Conservation (phyloP, 2,888 invertebrate species). For the Cataglyphis albicans region DNA sequence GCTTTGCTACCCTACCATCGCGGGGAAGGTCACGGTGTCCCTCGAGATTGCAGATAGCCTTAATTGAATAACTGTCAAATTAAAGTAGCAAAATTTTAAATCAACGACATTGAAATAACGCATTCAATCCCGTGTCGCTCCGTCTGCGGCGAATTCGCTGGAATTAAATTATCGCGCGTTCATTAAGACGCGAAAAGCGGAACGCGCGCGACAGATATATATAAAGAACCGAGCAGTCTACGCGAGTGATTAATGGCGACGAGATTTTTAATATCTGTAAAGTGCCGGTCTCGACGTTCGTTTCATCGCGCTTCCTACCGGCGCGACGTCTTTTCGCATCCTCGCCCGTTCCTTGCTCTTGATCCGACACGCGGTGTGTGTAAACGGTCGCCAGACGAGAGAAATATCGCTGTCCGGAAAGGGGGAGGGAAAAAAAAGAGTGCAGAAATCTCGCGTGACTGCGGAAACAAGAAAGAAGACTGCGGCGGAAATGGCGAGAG, state of each 20-base stretch:
- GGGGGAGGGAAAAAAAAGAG: slow-evolving; percentile 3
- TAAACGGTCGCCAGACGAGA: slow-evolving; percentile 59
- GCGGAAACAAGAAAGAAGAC: slow-evolving; percentile 28
- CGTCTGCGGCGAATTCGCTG: slow-evolving; percentile 51
- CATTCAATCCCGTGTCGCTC: slow-evolving; percentile 43
- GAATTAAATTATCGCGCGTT: slow-evolving; percentile 60
- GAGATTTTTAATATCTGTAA: slow-evolving; percentile 72
- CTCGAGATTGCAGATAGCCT: slow-evolving; percentile 62
- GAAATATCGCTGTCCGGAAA: slow-evolving; percentile 68
- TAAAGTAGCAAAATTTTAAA: slow-evolving; percentile 70
- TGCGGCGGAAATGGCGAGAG: slow-evolving; percentile 44
- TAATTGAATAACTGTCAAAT: slow-evolving; percentile 77
- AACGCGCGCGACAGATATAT: slow-evolving; percentile 34
- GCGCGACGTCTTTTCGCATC: slow-evolving; percentile 3
- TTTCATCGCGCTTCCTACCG: slow-evolving; percentile 46
- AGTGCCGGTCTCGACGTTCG: slow-evolving; percentile 58
- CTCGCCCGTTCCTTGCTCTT: slow-evolving; percentile 26
- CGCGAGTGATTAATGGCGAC: slow-evolving; percentile 70
- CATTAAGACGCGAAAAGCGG: slow-evolving; percentile 41
- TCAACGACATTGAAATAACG: slow-evolving; percentile 68
- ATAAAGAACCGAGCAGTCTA: slow-evolving; percentile 26
- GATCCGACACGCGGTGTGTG: slow-evolving; percentile 46
- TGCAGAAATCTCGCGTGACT: slow-evolving; percentile 51
- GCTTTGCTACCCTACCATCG: slow-evolving; percentile 51
- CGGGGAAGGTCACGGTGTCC: slow-evolving; percentile 41